Percentiles rank a stretch among this genome's conserved stretches.
Evolutionary conservation across 2,113 vertebrate species (phyloP).

Genomic region (Nothoprocta perdicaria): DNA sequence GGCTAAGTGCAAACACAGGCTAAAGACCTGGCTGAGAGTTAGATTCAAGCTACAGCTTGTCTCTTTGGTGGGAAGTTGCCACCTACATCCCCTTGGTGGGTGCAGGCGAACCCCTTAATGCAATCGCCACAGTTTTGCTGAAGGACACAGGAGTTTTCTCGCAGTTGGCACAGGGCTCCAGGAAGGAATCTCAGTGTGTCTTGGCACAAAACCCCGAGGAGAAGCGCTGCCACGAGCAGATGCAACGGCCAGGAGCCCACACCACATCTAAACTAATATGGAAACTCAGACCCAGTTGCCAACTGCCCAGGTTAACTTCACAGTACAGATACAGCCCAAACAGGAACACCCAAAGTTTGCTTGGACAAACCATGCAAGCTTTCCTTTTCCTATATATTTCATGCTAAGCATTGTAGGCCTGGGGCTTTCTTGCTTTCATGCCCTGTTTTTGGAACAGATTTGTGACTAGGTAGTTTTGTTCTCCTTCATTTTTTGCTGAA

Average conservation of each 20-base stretch:
- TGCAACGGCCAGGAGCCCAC: background rate
- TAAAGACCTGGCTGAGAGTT: background rate
- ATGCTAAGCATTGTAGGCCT: background rate
- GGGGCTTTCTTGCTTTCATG: background rate
- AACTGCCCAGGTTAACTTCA: background rate
- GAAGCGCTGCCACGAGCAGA: background rate
- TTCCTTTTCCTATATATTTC: background rate
- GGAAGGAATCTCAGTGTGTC: background rate
- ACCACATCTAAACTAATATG: background rate
- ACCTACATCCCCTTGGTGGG: rapidly evolving
- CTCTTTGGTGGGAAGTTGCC: rapidly evolving
- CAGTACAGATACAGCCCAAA: background rate
- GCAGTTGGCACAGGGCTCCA: background rate
- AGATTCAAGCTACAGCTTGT: background rate
- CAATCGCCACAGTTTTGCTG: background rate
- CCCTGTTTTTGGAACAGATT: background rate
- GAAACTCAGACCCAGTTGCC: background rate
- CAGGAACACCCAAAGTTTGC: background rate
- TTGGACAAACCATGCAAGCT: background rate
- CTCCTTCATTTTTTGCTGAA: conserved; percentile 4
- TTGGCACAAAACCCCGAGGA: background rate
- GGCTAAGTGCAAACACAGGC: background rate
- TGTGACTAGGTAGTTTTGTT: conserved; percentile 8
- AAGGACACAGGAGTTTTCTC: background rate
- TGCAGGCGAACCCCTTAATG: background rate